phyloP scores from a whole-genome alignment of 92 coral and sea anemone species.

The Palythoa caribaeorum region DNA sequence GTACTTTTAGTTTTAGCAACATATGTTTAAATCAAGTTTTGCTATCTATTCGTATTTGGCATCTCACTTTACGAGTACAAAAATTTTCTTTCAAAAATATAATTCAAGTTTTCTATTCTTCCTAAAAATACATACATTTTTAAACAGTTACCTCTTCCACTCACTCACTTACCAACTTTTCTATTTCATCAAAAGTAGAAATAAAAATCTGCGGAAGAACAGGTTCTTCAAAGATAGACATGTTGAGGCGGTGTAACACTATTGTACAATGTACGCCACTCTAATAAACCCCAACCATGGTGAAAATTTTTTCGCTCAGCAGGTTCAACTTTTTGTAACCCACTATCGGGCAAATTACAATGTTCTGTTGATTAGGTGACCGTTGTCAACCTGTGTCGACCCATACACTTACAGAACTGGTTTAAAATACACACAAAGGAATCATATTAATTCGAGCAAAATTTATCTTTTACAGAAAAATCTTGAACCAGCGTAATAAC shows the following conservation, averaged over 20 bases:
- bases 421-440: background rate
- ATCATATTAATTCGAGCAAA: background rate
- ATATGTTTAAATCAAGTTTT: background rate
- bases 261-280: background rate
- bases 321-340: conserved; percentile 26
- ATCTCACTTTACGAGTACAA: background rate
- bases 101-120: background rate
- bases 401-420: background rate
- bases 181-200: conserved; percentile 43
- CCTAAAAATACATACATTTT: background rate
- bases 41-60: background rate
- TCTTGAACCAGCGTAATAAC: conserved; percentile 9
- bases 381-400: conserved; percentile 7
- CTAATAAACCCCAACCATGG: conserved; percentile 15
- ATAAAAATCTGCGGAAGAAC: conserved; percentile 45
- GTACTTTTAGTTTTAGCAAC: conserved; percentile 24
- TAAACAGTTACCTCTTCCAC: background rate
- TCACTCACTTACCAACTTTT: conserved; percentile 41
- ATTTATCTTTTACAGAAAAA: conserved; percentile 28
- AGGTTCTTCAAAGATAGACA: conserved; percentile 40
- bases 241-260: background rate
- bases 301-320: conserved; percentile 32
- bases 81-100: background rate
- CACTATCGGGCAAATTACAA: conserved; percentile 47
- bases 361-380: conserved; percentile 35